Base-by-base conservation (phyloP, 2,888 invertebrate species). In the Brachypalpus laphriformis region DNA sequence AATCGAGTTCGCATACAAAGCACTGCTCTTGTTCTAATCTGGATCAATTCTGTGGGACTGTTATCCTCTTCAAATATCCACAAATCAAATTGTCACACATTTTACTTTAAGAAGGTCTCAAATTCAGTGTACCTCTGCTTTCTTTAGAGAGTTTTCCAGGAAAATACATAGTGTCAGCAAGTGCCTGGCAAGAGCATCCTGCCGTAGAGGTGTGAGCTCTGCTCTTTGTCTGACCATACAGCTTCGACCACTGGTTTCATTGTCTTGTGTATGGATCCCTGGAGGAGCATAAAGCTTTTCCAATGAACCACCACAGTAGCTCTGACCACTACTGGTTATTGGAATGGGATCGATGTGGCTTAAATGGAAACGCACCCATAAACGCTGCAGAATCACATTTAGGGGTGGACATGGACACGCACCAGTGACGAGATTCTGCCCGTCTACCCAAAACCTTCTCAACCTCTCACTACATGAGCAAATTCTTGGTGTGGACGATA, bases 251-350 rank as follows among this genome's bases (percentile, higher is more conserved):
- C n/a, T n/a, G n/a, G n/a, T n/a, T n/a, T n/a, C n/a, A n/a, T n/a
- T n/a, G n/a, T 25, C 28, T 83, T 83, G 83, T 83, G 75, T 80
- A 85, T 85, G 78, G 80, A 75, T 75, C 80, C 65, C 85, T 80
- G 25, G 75, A 80, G 80, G 8, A 71, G 71, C 47, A 80, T 75
- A 70, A 51, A 70, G 37, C 70, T 70, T 72, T 65, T 71, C 18
- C 40, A 71, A 56, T 57, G 42, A 59, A 63, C 47, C 56, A 49
- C 18, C 49, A 3, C 18, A 45, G n/a, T 11, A 25, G 59, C 49
- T 42, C 37, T 47, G 28, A 56, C 56, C 68, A 74, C 54, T 65
- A 31, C 56, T 16, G 11, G 31, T n/a, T n/a, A n/a, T 2, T 57
- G 47, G 42, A 40, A 40, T 63, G 22, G 34, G 65, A 81, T 68